Evolutionary conservation across 1,140 invertebrate genomes (phyloP).

Genomic region (Listronotus oregonensis): DNA sequence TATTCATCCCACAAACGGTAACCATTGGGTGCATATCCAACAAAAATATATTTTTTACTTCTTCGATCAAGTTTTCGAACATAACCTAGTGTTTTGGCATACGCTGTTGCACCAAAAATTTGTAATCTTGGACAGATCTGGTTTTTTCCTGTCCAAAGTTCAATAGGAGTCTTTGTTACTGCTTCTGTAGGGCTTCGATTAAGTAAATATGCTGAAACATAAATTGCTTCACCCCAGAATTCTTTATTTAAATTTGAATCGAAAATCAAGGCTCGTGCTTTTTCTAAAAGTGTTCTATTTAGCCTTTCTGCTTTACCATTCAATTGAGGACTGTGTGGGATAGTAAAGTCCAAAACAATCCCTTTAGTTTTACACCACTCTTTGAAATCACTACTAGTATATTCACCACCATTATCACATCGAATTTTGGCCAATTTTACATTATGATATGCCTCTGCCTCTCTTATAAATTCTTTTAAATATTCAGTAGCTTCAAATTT

Average conservation of each 20-base stretch:
- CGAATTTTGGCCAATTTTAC: slow-evolving; percentile 19
- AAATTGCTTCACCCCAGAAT: slow-evolving; percentile 50
- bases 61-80: slow-evolving; percentile 1
- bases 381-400: slow-evolving; percentile 34
- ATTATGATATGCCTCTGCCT: slow-evolving; percentile 5
- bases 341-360: slow-evolving; percentile 36
- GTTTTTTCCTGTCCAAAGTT: slow-evolving; percentile 6
- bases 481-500: slow-evolving; percentile 31
- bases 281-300: slow-evolving; percentile 51
- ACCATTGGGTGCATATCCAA: not conserved
- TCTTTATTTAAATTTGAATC: slow-evolving; percentile 39
- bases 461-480: slow-evolving; percentile 17
- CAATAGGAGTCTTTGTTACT: not conserved
- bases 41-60: slow-evolving; percentile 5
- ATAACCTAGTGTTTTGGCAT: not conserved
- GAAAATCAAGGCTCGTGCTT: slow-evolving; percentile 49
- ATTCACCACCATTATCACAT: slow-evolving; percentile 39
- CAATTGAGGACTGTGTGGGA: slow-evolving; percentile 48
- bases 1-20: not conserved
- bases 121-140: not conserved
- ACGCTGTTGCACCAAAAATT: not conserved
- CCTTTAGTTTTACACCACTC: slow-evolving; percentile 38
- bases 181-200: slow-evolving; percentile 42
- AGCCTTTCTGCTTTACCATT: slow-evolving; percentile 56
- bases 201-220: slow-evolving; percentile 41